Conservation (phyloP, 2,113 vertebrate genomes). For the Jaculus jaculus region DNA sequence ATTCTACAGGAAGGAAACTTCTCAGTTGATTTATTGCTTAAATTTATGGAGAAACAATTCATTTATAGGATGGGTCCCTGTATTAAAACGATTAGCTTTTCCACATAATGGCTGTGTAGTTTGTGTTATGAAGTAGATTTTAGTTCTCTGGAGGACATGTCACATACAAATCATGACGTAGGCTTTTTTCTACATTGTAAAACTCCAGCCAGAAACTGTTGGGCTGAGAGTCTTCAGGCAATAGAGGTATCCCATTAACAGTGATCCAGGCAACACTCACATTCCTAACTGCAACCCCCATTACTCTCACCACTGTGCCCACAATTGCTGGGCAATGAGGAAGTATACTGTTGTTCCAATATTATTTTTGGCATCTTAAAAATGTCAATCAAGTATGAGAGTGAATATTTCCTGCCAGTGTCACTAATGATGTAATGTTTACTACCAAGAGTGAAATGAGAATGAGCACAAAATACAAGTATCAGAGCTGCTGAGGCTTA, state of each 20-base stretch:
- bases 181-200: neutral
- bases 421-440: neutral
- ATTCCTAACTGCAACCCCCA: no score
- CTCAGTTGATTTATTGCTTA: constrained; percentile 65
- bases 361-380: neutral
- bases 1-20: constrained; percentile 65
- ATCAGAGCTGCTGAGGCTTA: neutral
- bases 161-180: neutral
- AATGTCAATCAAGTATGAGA: neutral
- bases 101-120: constrained; percentile 65
- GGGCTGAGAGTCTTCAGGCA: neutral
- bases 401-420: neutral
- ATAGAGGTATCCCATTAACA: neutral
- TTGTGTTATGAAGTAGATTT: constrained; percentile 57
- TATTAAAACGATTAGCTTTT: constrained; percentile 42
- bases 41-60: constrained; percentile 73
- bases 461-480: neutral
- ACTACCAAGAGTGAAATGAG: neutral
- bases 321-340: neutral
- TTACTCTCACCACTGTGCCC: neutral
- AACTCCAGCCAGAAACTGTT: neutral
- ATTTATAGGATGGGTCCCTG: constrained; percentile 35
- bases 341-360: neutral
- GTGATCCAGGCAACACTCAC: rapidly evolving
- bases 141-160: neutral